A percentile compares a stretch with the other conserved stretches of the same genome.
Evolutionary conservation across 2,888 invertebrate genomes (phyloP).

Genomic region (Drosophila tripunctata): DNA sequence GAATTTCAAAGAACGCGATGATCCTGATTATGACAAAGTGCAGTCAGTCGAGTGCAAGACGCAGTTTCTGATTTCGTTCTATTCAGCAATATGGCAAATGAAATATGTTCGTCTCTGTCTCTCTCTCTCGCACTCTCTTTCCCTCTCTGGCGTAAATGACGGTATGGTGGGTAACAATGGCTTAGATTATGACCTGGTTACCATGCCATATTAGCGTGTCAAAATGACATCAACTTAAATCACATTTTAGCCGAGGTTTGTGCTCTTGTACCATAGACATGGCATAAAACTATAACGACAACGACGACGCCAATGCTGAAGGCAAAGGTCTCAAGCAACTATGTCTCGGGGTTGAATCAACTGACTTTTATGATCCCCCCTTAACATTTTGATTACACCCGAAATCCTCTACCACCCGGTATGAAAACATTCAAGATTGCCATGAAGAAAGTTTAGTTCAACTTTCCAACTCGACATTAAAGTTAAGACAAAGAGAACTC

Average conservation of each 20-base stretch:
- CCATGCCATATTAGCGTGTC: conserved; percentile 67
- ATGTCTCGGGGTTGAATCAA: conserved; percentile 3
- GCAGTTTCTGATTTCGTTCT: conserved; percentile 18
- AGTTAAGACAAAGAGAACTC: background rate
- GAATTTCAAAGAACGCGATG: conserved; percentile 53
- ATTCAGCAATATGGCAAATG: conserved; percentile 59
- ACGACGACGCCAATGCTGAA: conserved; percentile 41
- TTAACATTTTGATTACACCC: conserved; percentile 24
- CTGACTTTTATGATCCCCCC: conserved; percentile 13
- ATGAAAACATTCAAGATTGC: conserved; percentile 8
- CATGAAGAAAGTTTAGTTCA: conserved; percentile 11
- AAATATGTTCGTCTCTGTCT: background rate
- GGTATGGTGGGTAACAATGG: conserved; percentile 16
- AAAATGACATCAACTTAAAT: conserved; percentile 70
- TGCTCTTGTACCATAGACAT: conserved; percentile 52
- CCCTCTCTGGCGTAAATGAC: background rate
- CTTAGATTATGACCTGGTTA: conserved; percentile 55
- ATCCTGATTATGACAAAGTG: conserved; percentile 33
- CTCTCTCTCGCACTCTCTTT: too few relatives aligned
- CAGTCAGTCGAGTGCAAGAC: conserved; percentile 64
- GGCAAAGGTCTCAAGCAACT: conserved; percentile 33
- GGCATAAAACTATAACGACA: conserved; percentile 54
- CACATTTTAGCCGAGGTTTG: conserved; percentile 64
- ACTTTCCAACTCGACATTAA: conserved; percentile 23
- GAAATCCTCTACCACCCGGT: conserved; percentile 9